Evolutionary conservation across 2,797 vertebrate species (phyloP), one percentile per base, ranked within the genome.

Genomic region (Ptychobarbus kaznakovi): DNA sequence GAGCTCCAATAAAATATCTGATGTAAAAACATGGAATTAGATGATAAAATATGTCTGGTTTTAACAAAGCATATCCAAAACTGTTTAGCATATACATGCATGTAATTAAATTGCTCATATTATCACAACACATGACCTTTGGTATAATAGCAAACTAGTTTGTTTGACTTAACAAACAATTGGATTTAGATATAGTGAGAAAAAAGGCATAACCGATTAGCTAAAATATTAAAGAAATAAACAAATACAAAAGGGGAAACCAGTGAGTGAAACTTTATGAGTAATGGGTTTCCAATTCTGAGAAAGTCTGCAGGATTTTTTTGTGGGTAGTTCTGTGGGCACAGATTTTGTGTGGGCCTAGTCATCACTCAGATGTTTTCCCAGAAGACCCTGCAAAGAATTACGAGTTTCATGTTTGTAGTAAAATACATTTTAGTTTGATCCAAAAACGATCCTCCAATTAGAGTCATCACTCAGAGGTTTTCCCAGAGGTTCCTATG

Each of bases 321-420:
- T 58, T 42, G 75, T 40, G 20, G 32, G 51, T 40, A n/a, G 35
- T 22, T 16, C 11, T 40, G 22, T 40, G 35, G 75, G 20, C 32
- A 77, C 53, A 58, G 32, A 77, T 25, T 13, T 12, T 15, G 20
- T 56, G 74, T 58, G 3, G 35, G 53, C 35, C 53, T 25, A 78
- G 53, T 81, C 49, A 81, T 81, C 32, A 40, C 15, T 70, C 5
- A 40, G 32, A 56, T 20, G 16, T 9, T 69, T 51, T 81, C 65
- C 63, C 32, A 53, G 11, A 81, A 40, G 22, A 11, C 65, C 65
- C 22, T 53, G 22, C 8, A 25, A 38, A 69, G 13, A 32, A 68
- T 80, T 80, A 35, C 13, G 49, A 53, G 75, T 77, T 77, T 77
- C 22, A 77, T 22, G 38, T 25, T 58, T 58, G 35, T 77, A 58